Evolutionary conservation across 1,140 invertebrate genomes (phyloP).

Genomic region (Dufourea novaeangliae): DNA sequence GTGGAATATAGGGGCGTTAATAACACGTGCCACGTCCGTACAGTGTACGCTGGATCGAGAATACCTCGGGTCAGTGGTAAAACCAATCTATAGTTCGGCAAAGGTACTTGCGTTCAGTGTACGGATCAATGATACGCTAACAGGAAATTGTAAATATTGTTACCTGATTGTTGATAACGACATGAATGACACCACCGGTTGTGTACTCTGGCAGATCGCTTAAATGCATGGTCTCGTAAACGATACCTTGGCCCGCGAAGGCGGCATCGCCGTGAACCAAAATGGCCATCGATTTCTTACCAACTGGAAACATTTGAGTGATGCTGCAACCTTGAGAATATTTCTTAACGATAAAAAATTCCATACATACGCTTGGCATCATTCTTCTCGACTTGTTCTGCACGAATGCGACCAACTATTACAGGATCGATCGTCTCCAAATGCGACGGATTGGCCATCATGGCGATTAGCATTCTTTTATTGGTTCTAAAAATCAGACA

Average conservation of each 20-base stretch:
- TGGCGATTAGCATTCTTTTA: conserved; percentile 89
- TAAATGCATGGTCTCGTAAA: conserved; percentile 94
- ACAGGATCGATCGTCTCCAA: conserved; percentile 94
- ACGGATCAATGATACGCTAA: too few relatives aligned
- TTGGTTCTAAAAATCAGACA: conserved; percentile 83
- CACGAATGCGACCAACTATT: conserved; percentile 90
- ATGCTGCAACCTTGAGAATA: neutral
- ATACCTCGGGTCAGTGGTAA: conserved; percentile 94
- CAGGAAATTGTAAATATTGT: neutral
- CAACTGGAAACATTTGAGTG: conserved; percentile 29
- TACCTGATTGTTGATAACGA: conserved; percentile 95
- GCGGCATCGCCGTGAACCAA: conserved; percentile 95
- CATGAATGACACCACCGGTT: conserved; percentile 93
- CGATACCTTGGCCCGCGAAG: conserved; percentile 93
- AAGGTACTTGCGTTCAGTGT: neutral
- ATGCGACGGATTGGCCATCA: conserved; percentile 96
- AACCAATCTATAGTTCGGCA: conserved; percentile 84
- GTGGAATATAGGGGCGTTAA: conserved; percentile 96
- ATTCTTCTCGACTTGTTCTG: conserved; percentile 92
- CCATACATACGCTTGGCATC: conserved; percentile 88
- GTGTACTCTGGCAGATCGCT: conserved; percentile 93
- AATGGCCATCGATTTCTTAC: conserved; percentile 85
- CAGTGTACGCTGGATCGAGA: conserved; percentile 85
- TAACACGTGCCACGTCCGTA: conserved; percentile 91
- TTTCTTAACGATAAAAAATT: neutral